Evolutionary conservation across 2,797 vertebrate species (phyloP).

Genomic region (Phataginus tricuspis): DNA sequence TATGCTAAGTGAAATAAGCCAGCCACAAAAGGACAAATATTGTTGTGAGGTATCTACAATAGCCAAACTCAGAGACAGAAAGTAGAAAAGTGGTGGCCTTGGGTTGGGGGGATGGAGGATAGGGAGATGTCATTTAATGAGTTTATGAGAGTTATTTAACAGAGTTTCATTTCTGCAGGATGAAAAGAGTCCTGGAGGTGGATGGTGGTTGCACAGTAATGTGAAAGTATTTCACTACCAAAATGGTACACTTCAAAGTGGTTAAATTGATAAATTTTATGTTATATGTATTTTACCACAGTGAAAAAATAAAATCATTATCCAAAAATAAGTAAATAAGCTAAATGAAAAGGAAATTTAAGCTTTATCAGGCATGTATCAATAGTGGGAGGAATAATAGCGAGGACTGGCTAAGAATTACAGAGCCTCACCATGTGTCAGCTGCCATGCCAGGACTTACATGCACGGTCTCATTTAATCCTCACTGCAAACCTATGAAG

Average conservation of each 20-base stretch:
- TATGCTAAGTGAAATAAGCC: neutral
- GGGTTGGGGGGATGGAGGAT: neutral
- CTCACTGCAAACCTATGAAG: neutral
- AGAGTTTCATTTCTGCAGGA: neutral
- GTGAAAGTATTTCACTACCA: too few relatives aligned
- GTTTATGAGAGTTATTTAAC: too few relatives aligned
- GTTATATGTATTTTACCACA: neutral
- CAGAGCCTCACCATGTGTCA: accelerated
- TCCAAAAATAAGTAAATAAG: neutral
- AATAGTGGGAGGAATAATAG: neutral
- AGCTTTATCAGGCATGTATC: neutral
- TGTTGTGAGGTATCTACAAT: neutral
- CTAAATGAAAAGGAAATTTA: neutral
- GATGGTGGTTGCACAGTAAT: accelerated
- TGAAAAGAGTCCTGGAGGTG: neutral
- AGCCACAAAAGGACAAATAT: neutral
- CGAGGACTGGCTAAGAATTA: neutral
- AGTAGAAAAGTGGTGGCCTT: neutral
- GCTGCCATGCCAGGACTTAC: neutral
- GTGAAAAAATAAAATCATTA: neutral
- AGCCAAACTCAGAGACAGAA: neutral
- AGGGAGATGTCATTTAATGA: neutral
- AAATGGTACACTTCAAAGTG: neutral
- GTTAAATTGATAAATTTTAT: neutral
- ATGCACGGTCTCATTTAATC: neutral